These are phyloP conservation scores for Apeltes quadracus DNA, from an alignment of 2,113 vertebrate species.

Conservation along the genomic window DNA sequence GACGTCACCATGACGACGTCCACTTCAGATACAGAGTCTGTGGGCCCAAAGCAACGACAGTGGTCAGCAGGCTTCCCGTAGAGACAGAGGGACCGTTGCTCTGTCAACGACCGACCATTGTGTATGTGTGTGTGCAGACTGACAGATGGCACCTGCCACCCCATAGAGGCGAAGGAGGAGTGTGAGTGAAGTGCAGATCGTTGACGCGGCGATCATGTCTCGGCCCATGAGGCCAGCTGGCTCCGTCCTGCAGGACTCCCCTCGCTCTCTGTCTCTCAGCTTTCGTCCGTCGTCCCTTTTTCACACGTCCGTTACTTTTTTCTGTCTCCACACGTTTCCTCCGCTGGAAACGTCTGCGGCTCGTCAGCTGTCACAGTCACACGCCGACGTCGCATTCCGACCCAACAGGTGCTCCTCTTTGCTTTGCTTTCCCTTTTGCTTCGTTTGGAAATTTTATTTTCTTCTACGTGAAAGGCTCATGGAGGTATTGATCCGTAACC, in stretches of 20 bases:
- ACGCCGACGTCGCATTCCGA: neutral
- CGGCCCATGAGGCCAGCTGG: neutral
- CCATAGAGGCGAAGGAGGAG: no score
- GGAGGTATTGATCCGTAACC: neutral
- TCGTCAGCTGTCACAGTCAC: neutral
- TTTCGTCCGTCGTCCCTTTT: neutral
- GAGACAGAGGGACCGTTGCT: neutral
- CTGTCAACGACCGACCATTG: neutral
- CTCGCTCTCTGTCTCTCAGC: neutral
- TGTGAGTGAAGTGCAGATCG: neutral
- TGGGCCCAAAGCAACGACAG: neutral
- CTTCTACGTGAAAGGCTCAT: neutral
- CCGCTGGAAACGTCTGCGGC: neutral
- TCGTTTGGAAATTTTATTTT: neutral
- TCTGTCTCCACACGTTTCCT: neutral
- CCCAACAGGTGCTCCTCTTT: neutral
- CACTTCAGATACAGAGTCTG: no score
- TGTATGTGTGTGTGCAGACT: neutral
- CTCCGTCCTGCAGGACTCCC: neutral
- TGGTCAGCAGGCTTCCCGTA: neutral
- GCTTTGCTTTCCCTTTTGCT: neutral
- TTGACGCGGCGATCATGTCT: slow-evolving; percentile 14
- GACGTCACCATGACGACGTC: no score
- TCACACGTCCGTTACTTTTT: slow-evolving; percentile 7
- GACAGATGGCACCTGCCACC: neutral